Percentiles rank a stretch among this genome's conserved stretches.
These are phyloP conservation scores for Timema cristinae DNA, from an alignment of 2,888 invertebrate genomes.

Conservation along the genomic window DNA sequence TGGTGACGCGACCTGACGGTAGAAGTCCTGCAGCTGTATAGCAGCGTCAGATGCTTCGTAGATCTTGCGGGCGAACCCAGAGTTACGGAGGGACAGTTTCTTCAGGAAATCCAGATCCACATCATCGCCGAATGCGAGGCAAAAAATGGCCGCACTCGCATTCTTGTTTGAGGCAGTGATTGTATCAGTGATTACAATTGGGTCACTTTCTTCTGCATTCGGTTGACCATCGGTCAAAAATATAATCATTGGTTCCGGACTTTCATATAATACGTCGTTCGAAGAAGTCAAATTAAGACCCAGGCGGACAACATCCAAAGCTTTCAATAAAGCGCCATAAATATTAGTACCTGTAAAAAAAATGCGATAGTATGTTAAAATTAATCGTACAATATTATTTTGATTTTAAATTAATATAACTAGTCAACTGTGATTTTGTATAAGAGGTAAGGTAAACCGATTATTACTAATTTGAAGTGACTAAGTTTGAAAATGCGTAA, in stretches of 20 bases:
- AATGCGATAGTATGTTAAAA: no score
- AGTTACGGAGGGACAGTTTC: constrained; percentile 60
- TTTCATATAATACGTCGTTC: no score
- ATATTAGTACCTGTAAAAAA: constrained; percentile 60
- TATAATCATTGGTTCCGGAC: constrained; percentile 57
- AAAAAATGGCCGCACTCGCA: constrained; percentile 53
- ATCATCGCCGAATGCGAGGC: constrained; percentile 66
- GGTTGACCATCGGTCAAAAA: constrained; percentile 66
- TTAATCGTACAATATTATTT: no score
- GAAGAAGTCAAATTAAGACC: constrained; percentile 21
- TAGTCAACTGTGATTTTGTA: no score
- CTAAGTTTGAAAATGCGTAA: no score
- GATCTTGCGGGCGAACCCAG: constrained; percentile 65
- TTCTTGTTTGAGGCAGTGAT: constrained; percentile 8
- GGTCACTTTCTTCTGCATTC: constrained; percentile 54
- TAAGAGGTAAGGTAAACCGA: no score
- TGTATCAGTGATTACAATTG: constrained; percentile 49
- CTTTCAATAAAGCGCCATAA: constrained; percentile 55
- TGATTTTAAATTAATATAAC: no score
- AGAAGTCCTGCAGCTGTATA: constrained; percentile 62
- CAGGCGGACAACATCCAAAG: constrained; percentile 49
- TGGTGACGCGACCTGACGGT: constrained; percentile 63
- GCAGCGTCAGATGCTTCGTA: constrained; percentile 68
- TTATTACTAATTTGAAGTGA: no score
- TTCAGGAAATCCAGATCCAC: constrained; percentile 64